Base-by-base conservation (phyloP, 2,113 vertebrate genomes). In the Epinephelus cyanopodus region DNA sequence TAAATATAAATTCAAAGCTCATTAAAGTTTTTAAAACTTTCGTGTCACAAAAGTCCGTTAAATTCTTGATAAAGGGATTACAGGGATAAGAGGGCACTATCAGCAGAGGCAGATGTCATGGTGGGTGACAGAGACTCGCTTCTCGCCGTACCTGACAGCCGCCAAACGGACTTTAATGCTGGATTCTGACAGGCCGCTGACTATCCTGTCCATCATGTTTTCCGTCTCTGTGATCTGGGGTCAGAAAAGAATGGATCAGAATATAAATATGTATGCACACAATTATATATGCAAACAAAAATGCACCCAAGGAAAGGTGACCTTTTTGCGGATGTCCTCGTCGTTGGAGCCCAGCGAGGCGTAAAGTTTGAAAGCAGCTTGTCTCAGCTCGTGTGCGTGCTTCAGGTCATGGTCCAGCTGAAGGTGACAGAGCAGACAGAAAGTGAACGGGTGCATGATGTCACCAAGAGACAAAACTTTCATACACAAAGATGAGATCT, bases 121-220 rank as follows among this genome's bases (percentile, higher is more conserved):
- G 12, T 2, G 7, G 37, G 12, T 2, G 25, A 33, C 39, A 77
- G 21, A 61, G 10, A 21, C 33, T 17, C 2, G n/a, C 10, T 10
- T 13, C 5, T 42, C 33, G 23, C 6, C 4, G 27, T 97, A 99
- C 98, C 98, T 99, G 94, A 99, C 98, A 39, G 98, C 98, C 78
- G 98, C 97, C 94, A 99, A 95, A 65, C 98, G 98, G 94, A 99
- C 98, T 96, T 99, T 99, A 94, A 99, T 97, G 95, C 97, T 98
- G 85, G 98, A 98, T 87, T 99, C 98, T 83, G 98, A 97, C 77
- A 99, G 96, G 94, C 98, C 98, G 75, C 97, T 99, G 83, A 99
- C 98, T 89, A 99, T 99, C 74, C 98, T 96, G 93, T 99, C 98
- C 98, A 99, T 99, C 98, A 99, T 99, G 95, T 98, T 99, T 94